Percentiles rank a stretch among this genome's conserved stretches.
These are phyloP conservation scores for Melopsittacus undulatus DNA, from an alignment of 2,797 vertebrate species.

Conservation along the genomic window DNA sequence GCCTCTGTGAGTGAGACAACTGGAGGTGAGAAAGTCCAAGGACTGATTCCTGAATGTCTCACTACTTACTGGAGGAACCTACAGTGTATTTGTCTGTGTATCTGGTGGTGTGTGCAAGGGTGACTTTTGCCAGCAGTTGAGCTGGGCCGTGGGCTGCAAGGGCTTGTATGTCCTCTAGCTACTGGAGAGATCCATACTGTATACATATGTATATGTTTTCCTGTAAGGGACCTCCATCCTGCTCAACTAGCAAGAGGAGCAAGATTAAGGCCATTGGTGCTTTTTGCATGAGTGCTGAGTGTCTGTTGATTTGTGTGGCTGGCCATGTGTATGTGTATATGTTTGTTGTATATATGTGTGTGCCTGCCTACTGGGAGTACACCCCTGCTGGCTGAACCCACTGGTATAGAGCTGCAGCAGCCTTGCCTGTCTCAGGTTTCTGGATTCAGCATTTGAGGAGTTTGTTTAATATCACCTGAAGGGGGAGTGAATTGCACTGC, in stretches of 20 bases:
- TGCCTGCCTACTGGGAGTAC: background rate
- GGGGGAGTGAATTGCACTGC: background rate
- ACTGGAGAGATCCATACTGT: background rate
- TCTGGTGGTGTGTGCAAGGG: background rate
- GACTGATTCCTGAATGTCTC: background rate
- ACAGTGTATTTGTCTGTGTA: background rate
- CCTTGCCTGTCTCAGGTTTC: background rate
- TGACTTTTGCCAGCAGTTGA: background rate
- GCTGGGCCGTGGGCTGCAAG: background rate
- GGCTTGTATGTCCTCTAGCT: background rate
- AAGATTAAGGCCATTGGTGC: background rate
- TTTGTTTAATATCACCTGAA: background rate
- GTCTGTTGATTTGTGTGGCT: background rate
- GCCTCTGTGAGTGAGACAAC: background rate
- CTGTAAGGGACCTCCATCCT: background rate
- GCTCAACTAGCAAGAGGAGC: background rate
- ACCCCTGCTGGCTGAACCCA: background rate
- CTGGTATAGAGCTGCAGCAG: background rate
- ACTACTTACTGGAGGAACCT: background rate
- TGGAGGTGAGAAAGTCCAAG: background rate
- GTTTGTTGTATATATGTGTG: background rate
- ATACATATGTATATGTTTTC: accelerated
- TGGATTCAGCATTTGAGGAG: background rate
- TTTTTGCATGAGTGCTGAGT: background rate
- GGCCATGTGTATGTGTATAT: background rate